These are phyloP conservation scores for Pseudorectes ferrugineus DNA, from an alignment of 2,113 vertebrate genomes.

Conservation along the genomic window DNA sequence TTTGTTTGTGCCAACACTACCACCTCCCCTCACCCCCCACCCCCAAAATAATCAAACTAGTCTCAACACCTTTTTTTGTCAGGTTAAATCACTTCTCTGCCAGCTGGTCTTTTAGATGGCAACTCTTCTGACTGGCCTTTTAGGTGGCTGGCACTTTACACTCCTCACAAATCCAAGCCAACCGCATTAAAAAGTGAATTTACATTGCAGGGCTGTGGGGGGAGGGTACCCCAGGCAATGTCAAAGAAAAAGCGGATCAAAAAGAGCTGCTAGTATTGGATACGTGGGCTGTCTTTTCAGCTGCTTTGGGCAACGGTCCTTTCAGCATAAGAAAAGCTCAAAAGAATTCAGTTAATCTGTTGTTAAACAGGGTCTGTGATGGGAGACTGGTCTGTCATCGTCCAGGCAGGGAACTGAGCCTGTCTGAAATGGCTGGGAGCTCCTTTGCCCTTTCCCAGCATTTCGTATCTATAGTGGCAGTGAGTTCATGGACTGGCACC, in stretches of 20 bases:
- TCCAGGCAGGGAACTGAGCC: background rate
- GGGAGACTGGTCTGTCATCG: background rate
- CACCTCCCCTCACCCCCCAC: background rate
- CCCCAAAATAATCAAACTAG: background rate
- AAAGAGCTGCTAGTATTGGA: background rate
- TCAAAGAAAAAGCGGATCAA: conserved; percentile 2
- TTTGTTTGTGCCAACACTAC: background rate
- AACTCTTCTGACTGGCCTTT: background rate
- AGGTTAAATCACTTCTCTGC: background rate
- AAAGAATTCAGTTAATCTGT: conserved; percentile 41
- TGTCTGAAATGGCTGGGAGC: background rate
- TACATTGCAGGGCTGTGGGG: background rate
- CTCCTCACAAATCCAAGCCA: background rate
- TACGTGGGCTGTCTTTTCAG: background rate
- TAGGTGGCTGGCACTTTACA: background rate
- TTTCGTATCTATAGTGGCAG: background rate
- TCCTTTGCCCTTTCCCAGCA: background rate
- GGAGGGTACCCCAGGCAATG: background rate
- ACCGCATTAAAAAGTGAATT: conserved; percentile 9
- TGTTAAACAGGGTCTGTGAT: conserved; percentile 3
- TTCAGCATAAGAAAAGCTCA: conserved; percentile 44
- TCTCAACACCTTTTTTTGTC: background rate
- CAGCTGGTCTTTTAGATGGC: background rate
- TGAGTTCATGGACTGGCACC: background rate
- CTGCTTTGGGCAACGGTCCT: background rate